phyloP scores from a whole-genome alignment of 2,113 vertebrate genomes.

The Xenus cinereus region DNA sequence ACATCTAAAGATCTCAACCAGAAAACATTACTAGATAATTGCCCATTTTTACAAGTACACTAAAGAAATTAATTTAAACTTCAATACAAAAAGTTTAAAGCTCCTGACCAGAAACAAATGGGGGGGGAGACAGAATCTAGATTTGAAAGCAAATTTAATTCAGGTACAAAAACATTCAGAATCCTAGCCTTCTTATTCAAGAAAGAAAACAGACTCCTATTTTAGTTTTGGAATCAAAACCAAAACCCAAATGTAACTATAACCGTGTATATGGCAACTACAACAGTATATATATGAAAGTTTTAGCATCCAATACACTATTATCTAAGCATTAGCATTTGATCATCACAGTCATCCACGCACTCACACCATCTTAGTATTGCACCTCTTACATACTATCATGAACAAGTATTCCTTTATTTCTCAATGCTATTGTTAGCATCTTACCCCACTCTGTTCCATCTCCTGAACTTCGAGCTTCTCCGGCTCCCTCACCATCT shows the following conservation, averaged over 20 bases:
- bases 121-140: too few species aligned
- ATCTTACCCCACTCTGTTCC: conserved; percentile 98
- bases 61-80: not conserved
- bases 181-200: not conserved
- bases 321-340: not conserved
- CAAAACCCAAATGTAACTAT: not conserved
- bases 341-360: conserved; percentile 2
- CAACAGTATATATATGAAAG: not conserved
- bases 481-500: conserved; percentile 96
- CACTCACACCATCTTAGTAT: not conserved
- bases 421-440: not conserved
- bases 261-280: not conserved
- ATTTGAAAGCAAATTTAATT: not conserved
- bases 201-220: not conserved
- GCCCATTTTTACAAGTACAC: not conserved
- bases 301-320: not conserved
- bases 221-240: not conserved
- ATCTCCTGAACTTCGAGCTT: conserved; percentile 96
- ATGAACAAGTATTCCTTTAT: not conserved
- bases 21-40: not conserved
- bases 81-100: not conserved
- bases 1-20: not conserved
- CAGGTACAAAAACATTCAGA: not conserved
- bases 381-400: not conserved
- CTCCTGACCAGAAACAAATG: not conserved